Conservation (phyloP, 2,113 vertebrate genomes). For the Hydrolagus affinis region DNA sequence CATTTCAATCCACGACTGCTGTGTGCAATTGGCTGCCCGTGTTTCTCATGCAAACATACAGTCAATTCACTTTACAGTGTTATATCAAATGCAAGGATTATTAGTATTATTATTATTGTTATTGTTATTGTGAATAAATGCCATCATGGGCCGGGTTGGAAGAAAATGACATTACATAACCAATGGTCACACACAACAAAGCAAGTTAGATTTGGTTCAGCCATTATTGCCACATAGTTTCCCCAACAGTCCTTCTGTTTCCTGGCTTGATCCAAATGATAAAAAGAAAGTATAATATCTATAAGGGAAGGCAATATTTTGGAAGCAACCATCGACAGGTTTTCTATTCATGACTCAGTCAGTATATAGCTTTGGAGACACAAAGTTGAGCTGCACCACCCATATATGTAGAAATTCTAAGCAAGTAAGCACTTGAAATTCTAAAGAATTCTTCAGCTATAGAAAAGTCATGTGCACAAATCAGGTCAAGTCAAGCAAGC, state of each 20-base stretch:
- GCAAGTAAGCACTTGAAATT: not conserved
- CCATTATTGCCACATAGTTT: not conserved
- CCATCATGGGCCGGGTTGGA: too few species aligned
- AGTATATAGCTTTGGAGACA: not conserved
- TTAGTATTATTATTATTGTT: too few species aligned
- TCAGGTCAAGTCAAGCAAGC: not conserved
- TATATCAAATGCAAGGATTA: too few species aligned
- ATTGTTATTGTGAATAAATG: too few species aligned
- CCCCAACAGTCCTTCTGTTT: not conserved
- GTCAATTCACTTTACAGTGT: too few species aligned
- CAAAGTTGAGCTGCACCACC: not conserved
- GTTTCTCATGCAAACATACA: too few species aligned
- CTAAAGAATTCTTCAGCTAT: slow-evolving; percentile 1
- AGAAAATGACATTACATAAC: not conserved
- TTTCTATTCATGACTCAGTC: not conserved
- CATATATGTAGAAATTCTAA: not conserved
- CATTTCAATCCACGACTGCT: too few species aligned
- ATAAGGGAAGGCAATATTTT: not conserved
- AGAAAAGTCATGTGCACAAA: not conserved
- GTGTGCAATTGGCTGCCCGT: too few species aligned
- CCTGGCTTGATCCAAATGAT: not conserved
- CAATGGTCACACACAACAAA: not conserved
- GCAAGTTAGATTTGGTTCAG: not conserved
- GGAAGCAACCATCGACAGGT: too few species aligned
- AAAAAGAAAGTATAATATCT: not conserved